phyloP scores from a whole-genome alignment of 2,797 vertebrate genomes.

The Phataginus tetradactyla region DNA sequence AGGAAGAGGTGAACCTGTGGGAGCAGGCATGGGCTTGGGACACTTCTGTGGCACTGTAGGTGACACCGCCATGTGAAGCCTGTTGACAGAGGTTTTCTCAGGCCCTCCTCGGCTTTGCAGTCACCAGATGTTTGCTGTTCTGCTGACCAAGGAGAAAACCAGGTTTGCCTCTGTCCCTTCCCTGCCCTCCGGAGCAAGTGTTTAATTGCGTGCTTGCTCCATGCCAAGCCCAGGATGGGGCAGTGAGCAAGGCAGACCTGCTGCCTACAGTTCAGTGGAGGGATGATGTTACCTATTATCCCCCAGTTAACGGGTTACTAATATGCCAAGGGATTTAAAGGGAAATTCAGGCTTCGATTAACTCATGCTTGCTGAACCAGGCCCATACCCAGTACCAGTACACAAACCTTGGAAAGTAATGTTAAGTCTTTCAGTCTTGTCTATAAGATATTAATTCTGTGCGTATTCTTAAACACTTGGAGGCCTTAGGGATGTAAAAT shows the following conservation, averaged over 20 bases:
- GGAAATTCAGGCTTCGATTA: neutral
- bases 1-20: neutral
- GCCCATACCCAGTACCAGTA: rapidly evolving
- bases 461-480: neutral
- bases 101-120: neutral
- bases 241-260: neutral
- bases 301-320: neutral
- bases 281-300: rapidly evolving
- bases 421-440: neutral
- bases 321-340: neutral
- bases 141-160: no score
- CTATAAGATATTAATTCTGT: neutral
- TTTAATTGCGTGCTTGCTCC: neutral
- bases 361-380: rapidly evolving
- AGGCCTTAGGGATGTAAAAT: neutral
- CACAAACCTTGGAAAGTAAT: neutral
- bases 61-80: neutral
- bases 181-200: neutral
- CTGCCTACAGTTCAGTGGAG: neutral
- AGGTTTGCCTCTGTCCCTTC: neutral
- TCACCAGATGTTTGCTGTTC: neutral
- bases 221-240: neutral
- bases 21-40: rapidly evolving
- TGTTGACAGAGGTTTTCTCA: neutral
- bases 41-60: neutral